Conservation (phyloP, 1,140 invertebrate genomes). For the Akabosia matsudoensis region DNA sequence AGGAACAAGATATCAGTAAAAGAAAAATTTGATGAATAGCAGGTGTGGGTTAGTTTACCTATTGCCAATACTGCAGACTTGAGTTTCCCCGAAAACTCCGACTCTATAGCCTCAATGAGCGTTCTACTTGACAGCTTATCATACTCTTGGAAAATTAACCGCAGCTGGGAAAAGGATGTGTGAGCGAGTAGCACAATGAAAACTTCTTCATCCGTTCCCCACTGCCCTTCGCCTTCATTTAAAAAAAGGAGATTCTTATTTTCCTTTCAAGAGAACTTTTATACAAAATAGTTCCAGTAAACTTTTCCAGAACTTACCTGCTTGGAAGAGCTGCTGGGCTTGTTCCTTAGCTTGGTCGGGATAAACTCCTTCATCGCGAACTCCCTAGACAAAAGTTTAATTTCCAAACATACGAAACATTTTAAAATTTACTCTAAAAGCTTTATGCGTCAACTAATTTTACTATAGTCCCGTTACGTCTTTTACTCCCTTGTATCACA, state of each 20-base stretch:
- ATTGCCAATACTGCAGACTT: conserved; percentile 63
- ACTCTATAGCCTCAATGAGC: conserved; percentile 64
- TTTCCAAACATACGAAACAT: not conserved
- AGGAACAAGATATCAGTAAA: not conserved
- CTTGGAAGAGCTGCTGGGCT: conserved; percentile 30
- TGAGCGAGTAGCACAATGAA: conserved; percentile 68
- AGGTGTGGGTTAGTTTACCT: conserved; percentile 50
- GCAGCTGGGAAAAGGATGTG: conserved; percentile 65
- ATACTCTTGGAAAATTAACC: conserved; percentile 66
- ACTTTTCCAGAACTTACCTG: conserved; percentile 22
- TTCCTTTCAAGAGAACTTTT: too few species aligned
- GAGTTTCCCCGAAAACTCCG: conserved; percentile 63
- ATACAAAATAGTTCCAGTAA: too few species aligned
- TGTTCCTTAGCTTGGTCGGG: conserved; percentile 30
- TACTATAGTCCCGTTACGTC: too few species aligned
- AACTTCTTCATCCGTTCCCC: conserved; percentile 68
- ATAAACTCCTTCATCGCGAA: conserved; percentile 42
- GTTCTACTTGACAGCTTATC: conserved; percentile 63
- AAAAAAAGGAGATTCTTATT: conserved; percentile 29
- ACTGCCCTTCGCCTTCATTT: conserved; percentile 59
- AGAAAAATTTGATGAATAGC: not conserved
- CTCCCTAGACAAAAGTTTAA: conserved; percentile 24
- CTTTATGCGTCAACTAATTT: too few species aligned
- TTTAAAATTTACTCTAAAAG: too few species aligned
- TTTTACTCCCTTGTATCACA: too few species aligned